phyloP scores from a whole-genome alignment of 2,888 invertebrate genomes.

The Allolobophora icterica region DNA sequence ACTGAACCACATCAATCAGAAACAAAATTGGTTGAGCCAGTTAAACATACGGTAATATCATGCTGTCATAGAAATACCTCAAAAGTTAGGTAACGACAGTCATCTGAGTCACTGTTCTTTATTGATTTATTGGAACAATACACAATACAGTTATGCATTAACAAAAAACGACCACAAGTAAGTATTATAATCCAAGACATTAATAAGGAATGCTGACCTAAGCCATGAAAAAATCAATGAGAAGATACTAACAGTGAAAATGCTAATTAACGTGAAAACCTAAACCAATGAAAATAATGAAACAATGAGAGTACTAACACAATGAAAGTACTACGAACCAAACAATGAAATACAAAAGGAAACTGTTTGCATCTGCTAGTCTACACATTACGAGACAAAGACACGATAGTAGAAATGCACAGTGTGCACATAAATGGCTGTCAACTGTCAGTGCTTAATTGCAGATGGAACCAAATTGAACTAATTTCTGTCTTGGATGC shows the following conservation, averaged over 20 bases:
- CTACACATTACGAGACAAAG: neutral
- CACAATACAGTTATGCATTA: neutral
- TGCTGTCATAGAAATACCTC: too few relatives aligned
- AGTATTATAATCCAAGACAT: neutral
- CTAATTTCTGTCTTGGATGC: neutral
- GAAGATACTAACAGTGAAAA: neutral
- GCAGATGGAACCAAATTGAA: neutral
- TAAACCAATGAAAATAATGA: neutral
- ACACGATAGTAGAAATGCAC: neutral
- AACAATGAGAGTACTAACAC: neutral
- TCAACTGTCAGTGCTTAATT: neutral
- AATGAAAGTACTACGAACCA: neutral
- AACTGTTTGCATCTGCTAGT: neutral
- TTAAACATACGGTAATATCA: too few relatives aligned
- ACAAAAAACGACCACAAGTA: neutral
- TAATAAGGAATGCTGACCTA: neutral
- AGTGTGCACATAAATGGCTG: neutral
- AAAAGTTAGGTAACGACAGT: neutral
- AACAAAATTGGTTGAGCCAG: too few relatives aligned
- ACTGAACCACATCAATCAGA: too few relatives aligned
- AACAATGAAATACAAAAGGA: neutral
- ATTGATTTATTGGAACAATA: neutral
- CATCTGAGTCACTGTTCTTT: neutral
- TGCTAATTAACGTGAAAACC: neutral
- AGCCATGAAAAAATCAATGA: neutral